Evolutionary conservation across 2,888 invertebrate species (phyloP).

Genomic region (Seira musarum): DNA sequence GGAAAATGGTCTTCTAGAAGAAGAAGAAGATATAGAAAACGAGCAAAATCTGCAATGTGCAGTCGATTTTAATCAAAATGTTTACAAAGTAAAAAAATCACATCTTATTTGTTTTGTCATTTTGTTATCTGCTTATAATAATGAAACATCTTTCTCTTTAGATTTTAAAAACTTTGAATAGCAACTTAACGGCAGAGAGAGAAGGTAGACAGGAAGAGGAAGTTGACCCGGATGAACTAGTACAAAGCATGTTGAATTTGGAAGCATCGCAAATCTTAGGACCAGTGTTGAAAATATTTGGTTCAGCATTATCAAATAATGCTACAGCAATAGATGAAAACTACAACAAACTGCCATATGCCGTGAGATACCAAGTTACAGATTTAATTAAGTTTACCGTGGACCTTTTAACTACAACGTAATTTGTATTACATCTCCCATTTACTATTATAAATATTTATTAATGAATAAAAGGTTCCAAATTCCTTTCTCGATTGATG

Average conservation of each 20-base stretch:
- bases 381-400: conserved; percentile 44
- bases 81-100: conserved; percentile 20
- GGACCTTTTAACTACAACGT: conserved; percentile 16
- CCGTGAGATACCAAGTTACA: conserved; percentile 35
- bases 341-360: conserved; percentile 40
- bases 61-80: conserved; percentile 21
- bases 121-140: not conserved
- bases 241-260: conserved; percentile 32
- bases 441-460: too few relatives aligned
- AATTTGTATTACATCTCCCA: too few relatives aligned
- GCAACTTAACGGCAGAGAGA: conserved; percentile 9
- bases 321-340: conserved; percentile 49
- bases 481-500: too few relatives aligned
- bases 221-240: conserved; percentile 1
- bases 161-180: not conserved
- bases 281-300: conserved; percentile 37
- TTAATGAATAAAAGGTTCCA: too few relatives aligned
- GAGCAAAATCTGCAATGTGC: conserved; percentile 19
- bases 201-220: conserved; percentile 22
- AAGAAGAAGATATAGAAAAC: conserved; percentile 27
- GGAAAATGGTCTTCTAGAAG: not conserved
- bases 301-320: conserved; percentile 39
- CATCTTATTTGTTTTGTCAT: too few relatives aligned
- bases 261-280: conserved; percentile 31
- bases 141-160: not conserved